Base-by-base conservation (phyloP, 1,140 invertebrate genomes). In the Lepidotrigona ventralis region DNA sequence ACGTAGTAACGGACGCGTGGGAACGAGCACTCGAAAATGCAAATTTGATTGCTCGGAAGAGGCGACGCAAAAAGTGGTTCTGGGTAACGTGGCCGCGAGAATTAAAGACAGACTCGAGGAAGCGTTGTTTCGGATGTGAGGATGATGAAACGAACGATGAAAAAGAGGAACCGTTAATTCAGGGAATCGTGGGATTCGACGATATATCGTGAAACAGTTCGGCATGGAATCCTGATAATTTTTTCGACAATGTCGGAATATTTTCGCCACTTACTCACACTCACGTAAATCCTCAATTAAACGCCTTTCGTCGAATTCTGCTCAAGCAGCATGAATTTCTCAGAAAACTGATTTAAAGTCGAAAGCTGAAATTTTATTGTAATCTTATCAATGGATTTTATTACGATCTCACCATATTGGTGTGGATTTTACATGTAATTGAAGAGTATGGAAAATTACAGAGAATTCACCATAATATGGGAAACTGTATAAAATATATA, bases 21-120 rank as follows among this genome's bases (percentile, higher is more conserved):
- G 71, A 73, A 73, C 71, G 51, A 29, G 12, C 19, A 21, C 53
- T 8, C 51, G 51, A 73, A 73, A 54, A 73, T 73, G 71, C 71
- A 73, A 73, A 73, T 73, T 73, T 54, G 51, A 73, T 73, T 73
- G 71, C 71, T 26, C 26, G 71, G 23, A 54, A 56, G 71, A 54
- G 46, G 26, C 11, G 71, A 21, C 71, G 71, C 26, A 73, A 73
- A 73, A 73, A 73, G 71, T 73, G 71, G 71, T 54, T 73, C 71
- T 29, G 33, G 26, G 51, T 54, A 73, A 73, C 19, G 71, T 54
- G 71, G 51, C 51, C 71, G 51, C 71, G 71, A n/a, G 71, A 73
- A 73, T 73, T 54, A 73, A 73, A 73, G 19, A 54, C 53, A 9
- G 39, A n/a, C 11, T 14, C 17, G 14, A 60, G 3, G 58, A 60